phyloP scores from a whole-genome alignment of 2,797 vertebrate species.

The Epinephelus awoara region DNA sequence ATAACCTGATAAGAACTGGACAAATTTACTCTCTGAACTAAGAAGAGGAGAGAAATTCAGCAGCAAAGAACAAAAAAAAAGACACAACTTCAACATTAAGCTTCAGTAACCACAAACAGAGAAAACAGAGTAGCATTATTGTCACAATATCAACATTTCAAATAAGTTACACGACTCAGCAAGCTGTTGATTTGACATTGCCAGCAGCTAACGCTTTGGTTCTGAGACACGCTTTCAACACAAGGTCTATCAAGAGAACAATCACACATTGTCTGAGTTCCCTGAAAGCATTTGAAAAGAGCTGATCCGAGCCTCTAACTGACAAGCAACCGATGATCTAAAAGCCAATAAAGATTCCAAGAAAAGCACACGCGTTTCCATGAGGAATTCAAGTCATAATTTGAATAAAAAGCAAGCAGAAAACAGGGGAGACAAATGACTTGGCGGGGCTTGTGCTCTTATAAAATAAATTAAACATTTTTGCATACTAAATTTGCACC shows the following conservation, averaged over 20 bases:
- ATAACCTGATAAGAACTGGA: slow-evolving; percentile 99
- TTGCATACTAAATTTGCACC: slow-evolving; percentile 48
- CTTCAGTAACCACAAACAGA: slow-evolving; percentile 62
- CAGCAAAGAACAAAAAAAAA: slow-evolving; percentile 57
- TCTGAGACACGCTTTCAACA: slow-evolving; percentile 68
- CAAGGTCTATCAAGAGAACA: slow-evolving; percentile 64
- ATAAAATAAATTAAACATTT: slow-evolving; percentile 37
- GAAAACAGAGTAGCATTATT: slow-evolving; percentile 66
- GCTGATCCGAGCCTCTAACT: slow-evolving; percentile 55
- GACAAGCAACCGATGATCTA: slow-evolving; percentile 58
- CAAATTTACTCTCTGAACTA: slow-evolving; percentile 95
- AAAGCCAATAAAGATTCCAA: slow-evolving; percentile 40
- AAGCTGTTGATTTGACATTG: slow-evolving; percentile 63
- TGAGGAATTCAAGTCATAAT: slow-evolving; percentile 48
- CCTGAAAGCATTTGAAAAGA: slow-evolving; percentile 57
- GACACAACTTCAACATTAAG: slow-evolving; percentile 62
- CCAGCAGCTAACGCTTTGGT: slow-evolving; percentile 62
- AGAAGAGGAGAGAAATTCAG: slow-evolving; percentile 74
- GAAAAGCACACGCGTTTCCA: slow-evolving; percentile 37
- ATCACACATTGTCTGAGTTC: slow-evolving; percentile 61
- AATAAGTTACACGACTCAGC: slow-evolving; percentile 46
- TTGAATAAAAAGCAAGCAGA: slow-evolving; percentile 46
- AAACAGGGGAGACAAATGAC: slow-evolving; percentile 45
- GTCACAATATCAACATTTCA: slow-evolving; percentile 72
- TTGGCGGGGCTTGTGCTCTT: slow-evolving; percentile 23